Evolutionary conservation across 2,797 vertebrate species (phyloP).

Genomic region (Enteromius paludinosus): DNA sequence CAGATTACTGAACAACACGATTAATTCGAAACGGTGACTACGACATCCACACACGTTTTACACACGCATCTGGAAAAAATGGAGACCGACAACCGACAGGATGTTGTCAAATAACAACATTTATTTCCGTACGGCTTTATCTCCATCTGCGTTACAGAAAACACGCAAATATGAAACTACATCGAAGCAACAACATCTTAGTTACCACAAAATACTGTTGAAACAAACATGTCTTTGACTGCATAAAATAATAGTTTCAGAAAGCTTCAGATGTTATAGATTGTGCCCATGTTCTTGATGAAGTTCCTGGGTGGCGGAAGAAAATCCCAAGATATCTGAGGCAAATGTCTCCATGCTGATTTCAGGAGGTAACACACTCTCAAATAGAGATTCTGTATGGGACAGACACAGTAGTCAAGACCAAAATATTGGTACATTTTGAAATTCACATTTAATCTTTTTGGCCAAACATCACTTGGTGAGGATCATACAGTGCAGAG

Average conservation of each 20-base stretch:
- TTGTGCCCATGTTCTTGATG: conserved; percentile 35
- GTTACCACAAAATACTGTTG: not conserved
- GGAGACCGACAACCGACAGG: not conserved
- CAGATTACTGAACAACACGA: not conserved
- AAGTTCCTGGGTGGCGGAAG: conserved; percentile 52
- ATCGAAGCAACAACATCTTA: not conserved
- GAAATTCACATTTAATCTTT: not conserved
- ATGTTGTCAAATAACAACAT: not conserved
- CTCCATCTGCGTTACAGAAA: not conserved
- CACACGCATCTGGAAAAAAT: not conserved
- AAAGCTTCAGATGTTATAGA: not conserved
- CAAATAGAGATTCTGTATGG: conserved; percentile 74
- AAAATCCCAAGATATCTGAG: conserved; percentile 84
- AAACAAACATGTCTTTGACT: not conserved
- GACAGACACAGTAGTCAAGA: conserved; percentile 43
- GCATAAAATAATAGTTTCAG: not conserved
- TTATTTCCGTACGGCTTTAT: conserved; percentile 19
- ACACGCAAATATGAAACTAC: not conserved
- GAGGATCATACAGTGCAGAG: not conserved
- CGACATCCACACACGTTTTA: not conserved
- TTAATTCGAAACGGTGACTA: not conserved
- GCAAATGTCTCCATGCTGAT: conserved; percentile 84
- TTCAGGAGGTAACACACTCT: conserved; percentile 83
- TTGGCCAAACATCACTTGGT: not conserved
- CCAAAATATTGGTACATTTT: not conserved